Base-by-base conservation (phyloP, 2,888 invertebrate genomes). In the Epiblema foenella region DNA sequence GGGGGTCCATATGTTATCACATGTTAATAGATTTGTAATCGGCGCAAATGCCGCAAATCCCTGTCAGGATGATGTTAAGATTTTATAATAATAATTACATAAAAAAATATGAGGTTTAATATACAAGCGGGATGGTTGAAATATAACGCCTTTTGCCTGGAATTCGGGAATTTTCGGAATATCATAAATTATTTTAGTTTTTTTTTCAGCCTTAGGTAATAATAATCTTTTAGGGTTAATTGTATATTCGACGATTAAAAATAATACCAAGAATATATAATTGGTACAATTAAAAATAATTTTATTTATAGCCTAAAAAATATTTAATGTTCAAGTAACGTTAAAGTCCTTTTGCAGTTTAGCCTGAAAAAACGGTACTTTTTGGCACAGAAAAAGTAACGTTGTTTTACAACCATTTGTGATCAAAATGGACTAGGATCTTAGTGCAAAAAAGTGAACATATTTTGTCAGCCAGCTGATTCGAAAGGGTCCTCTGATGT, bases 21-120 rank as follows among this genome's bases (percentile, higher is more conserved):
- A 76, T 76, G 78, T 83, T 90, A 88, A 91, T 87, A 89, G 88
- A 85, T 86, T 89, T 89, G 83, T 89, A 85, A 90, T 87, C 84
- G 86, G 79, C 76, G 79, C 88, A 86, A 88, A 89, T 87, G 89
- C 89, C 88, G 81, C 88, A 89, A 90, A 89, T 87, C 87, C 81
- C 74, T 67, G 46, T 18, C 49, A 51, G 18, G 64, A 39, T 15
- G 37, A 1, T 39, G 64, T 20, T 39, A 52, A 64, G 39, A 39
- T 39, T 39, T 54, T 4, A 7, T 2, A 17, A 11, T 9, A 57
- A 57, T 33, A 11, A 33, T 37, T 37, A 56, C n/a, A n/a, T 2
- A 33, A n/a, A 33, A 8, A 7, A 8, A 5, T 46, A 20, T 11
- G 2, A 11, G 10, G 51, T 52, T 52, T 17, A 29, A 15, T 17